Base-by-base conservation (phyloP, 2,888 invertebrate species). In the Pilophorus perplexus region DNA sequence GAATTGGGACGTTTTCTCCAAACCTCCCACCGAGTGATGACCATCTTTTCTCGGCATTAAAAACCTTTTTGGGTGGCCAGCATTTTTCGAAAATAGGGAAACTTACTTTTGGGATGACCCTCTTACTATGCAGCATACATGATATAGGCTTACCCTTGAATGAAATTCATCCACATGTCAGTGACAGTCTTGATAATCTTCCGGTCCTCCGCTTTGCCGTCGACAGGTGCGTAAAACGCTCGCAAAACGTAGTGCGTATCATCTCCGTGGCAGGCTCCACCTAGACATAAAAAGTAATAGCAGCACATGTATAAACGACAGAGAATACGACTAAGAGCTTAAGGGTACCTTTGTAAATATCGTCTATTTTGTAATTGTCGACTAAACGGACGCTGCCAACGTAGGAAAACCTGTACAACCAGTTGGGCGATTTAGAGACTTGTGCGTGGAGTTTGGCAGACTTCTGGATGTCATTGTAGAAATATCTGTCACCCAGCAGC, bases 371-470 rank as follows among this genome's bases (percentile, higher is more conserved):
- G 5, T 2, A 57, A n/a, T 10, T 3, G 16, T 57, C 23, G 22
- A 20, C 25, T 12, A 66, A 2, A 20, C 50, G 22, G 25, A 54
- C 18, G 16, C 40, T 22, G n/a, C 66, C 67, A 42, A 42, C 52
- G 25, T 62, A 67, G 16, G 60, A 62, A 52, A 67, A 67, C 10
- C 37, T 33, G 28, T 62, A 67, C 10, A 62, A 20, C 33, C 57
- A 62, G 44, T 52, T 25, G 3, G 60, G 60, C n/a, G 67, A 48
- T 14, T 46, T 44, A 5, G 33, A 23, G 28, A 28, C 25, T 22
- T 27, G 37, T 8, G 62, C 60, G 28, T 50, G 52, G 14, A 62
- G 52, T 60, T 44, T 67, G 6, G 42, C 54, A 4, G 62, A 50
- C 23, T 62, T 54, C 2, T 50, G 27, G 6, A 67, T 62, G 38